Evolutionary conservation across 2,113 vertebrate genomes (phyloP), one percentile per base, ranked within the genome.

Genomic region (Hypanus sabinus): DNA sequence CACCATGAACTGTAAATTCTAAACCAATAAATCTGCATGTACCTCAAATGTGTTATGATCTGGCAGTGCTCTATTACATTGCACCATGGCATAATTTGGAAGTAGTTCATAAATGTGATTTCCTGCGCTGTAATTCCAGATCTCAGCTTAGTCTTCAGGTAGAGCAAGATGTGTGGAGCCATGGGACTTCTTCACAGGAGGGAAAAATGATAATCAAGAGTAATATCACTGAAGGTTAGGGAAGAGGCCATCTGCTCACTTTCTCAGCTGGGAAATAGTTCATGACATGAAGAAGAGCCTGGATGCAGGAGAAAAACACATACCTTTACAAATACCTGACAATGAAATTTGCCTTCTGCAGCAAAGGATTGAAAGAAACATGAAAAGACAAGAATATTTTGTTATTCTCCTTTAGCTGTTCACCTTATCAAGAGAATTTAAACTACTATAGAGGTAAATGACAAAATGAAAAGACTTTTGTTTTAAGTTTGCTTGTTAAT

Each of bases 241-340:
- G 5, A 65, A 65, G 20, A 68, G 46, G 85, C 60, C 85, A 90
- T 68, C 85, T 90, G 62, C 60, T 65, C 60, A 65, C 85, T n/a
- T 62, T 65, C 85, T 57, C 46, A 33, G 85, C 57, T 90, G 57
- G 85, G 62, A n/a, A 90, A 90, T 65, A 65, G 60, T 90, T n/a
- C 60, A 90, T 65, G 85, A 33, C 62, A 68, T 90, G 85, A 90
- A 90, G 30, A 16, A 62, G 30, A 65, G 85, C 62, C n/a, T 36
- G 85, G 65, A 90, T 38, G 12, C 27, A 11, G 7, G 24, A 62
- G 83, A n/a, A n/a, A 62, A 88, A 60, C 30, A n/a, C n/a, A 7
- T 62, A 60, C 57, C 83, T 27, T 27, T 62, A 62, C 14, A 88
- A 62, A 62, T 16, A 1, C 55, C 27, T 30, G 7, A 88, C 5